A percentile compares a stretch with the other conserved stretches of the same genome.
phyloP scores from a whole-genome alignment of 1,140 invertebrate species.

The Drosophila ohnishii region DNA sequence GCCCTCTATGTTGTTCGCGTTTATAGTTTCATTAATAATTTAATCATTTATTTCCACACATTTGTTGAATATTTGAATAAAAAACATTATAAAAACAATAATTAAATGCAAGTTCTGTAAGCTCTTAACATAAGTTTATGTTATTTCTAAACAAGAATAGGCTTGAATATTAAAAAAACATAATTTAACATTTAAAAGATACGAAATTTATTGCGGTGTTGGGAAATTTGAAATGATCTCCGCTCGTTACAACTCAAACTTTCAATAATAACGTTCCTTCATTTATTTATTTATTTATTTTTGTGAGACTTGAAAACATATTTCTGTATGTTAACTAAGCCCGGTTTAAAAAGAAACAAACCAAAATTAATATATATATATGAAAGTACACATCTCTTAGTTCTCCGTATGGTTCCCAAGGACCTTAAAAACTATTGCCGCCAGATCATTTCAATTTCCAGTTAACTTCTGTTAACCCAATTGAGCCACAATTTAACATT shows the following conservation, averaged over 20 bases:
- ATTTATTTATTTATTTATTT: neutral
- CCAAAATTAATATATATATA: too few species aligned
- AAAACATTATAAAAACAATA: constrained; percentile 11
- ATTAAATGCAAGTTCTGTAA: neutral
- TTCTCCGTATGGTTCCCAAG: too few species aligned
- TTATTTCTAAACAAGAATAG: neutral
- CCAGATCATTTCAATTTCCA: neutral
- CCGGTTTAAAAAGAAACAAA: too few species aligned
- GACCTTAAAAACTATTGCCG: neutral
- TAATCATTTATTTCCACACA: neutral
- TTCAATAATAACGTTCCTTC: neutral
- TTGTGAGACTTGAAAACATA: neutral
- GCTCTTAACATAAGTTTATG: neutral
- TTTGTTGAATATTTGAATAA: neutral
- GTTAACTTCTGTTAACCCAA: neutral
- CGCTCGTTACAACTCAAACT: neutral
- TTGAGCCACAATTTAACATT: neutral
- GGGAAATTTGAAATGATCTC: neutral
- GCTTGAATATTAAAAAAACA: neutral
- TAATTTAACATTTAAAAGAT: neutral
- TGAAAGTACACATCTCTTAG: neutral
- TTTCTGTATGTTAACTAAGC: neutral
- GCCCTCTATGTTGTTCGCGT: neutral
- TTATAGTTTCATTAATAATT: neutral
- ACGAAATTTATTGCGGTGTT: neutral